These are phyloP conservation scores for Beaufortia kweichowensis DNA, from an alignment of 2,113 vertebrate species.

Conservation along the genomic window DNA sequence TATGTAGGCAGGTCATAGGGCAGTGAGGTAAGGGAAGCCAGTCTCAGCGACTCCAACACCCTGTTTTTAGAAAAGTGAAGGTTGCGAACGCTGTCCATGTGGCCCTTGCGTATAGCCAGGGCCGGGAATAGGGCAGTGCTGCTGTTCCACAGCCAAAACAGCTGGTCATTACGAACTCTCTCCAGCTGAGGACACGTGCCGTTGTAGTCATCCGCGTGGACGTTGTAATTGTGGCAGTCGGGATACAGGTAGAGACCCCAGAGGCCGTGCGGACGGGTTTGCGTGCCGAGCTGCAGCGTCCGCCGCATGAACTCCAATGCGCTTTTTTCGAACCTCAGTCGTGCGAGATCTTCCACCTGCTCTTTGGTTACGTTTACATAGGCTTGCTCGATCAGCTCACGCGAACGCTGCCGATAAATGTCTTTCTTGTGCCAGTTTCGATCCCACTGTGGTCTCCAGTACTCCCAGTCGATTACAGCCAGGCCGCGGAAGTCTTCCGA, in stretches of 20 bases:
- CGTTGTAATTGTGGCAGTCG: conserved; percentile 83
- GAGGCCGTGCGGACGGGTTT: conserved; percentile 72
- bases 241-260: conserved; percentile 84
- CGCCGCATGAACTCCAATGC: conserved; percentile 78
- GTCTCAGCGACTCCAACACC: conserved; percentile 74
- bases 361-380: conserved; percentile 70
- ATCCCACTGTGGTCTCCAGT: conserved; percentile 78
- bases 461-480: conserved; percentile 79
- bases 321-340: conserved; percentile 77
- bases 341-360: conserved; percentile 71
- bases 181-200: conserved; percentile 76
- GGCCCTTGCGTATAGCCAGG: conserved; percentile 69
- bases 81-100: conserved; percentile 68
- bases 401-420: conserved; percentile 73
- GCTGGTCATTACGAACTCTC: conserved; percentile 77
- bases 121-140: conserved; percentile 79
- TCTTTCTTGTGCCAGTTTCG: conserved; percentile 77
- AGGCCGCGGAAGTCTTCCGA: conserved; percentile 75
- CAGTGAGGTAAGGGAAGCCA: conserved; percentile 71
- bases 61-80: conserved; percentile 78
- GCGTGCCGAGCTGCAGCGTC: conserved; percentile 76
- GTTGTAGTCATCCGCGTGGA: conserved; percentile 72
- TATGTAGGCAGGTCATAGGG: conserved; percentile 76
- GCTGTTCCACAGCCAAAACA: conserved; percentile 82
- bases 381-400: conserved; percentile 67